Evolutionary conservation across 2,113 vertebrate genomes (phyloP).

Genomic region (Garra rufa): DNA sequence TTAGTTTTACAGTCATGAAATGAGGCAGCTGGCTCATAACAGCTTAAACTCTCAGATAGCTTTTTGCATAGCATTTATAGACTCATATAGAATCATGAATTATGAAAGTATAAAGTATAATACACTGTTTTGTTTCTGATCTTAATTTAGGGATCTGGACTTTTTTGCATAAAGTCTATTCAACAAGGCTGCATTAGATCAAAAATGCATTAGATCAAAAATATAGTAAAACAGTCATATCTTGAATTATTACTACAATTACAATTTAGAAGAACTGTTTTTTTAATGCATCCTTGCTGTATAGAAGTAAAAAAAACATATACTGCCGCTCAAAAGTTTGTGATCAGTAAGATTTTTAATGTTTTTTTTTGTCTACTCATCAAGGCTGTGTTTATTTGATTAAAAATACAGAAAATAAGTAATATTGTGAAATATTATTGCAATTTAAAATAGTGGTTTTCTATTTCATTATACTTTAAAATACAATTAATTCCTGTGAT

Average conservation of each 20-base stretch:
- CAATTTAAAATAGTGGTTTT: too few species aligned
- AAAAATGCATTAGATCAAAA: background rate
- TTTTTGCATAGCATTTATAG: background rate
- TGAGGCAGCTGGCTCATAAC: background rate
- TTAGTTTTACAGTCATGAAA: slow-evolving; percentile 1
- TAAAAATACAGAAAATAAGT: too few species aligned
- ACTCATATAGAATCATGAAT: background rate
- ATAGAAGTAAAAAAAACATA: background rate
- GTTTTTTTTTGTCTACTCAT: too few species aligned
- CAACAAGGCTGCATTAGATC: background rate
- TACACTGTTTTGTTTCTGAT: background rate
- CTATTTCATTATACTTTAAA: too few species aligned
- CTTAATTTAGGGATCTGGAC: too few species aligned
- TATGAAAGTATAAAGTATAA: background rate
- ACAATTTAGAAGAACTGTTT: background rate
- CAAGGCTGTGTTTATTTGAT: too few species aligned
- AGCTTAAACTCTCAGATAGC: background rate
- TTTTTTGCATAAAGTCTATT: background rate
- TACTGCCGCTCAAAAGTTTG: too few species aligned
- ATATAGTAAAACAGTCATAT: background rate
- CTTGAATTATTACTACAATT: background rate
- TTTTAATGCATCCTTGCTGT: background rate
- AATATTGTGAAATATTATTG: too few species aligned
- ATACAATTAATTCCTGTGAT: too few species aligned
- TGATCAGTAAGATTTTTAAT: too few species aligned